Evolutionary conservation across 2,888 invertebrate species (phyloP), one percentile per base, ranked within the genome.

Genomic region (Laspeyria flexula): DNA sequence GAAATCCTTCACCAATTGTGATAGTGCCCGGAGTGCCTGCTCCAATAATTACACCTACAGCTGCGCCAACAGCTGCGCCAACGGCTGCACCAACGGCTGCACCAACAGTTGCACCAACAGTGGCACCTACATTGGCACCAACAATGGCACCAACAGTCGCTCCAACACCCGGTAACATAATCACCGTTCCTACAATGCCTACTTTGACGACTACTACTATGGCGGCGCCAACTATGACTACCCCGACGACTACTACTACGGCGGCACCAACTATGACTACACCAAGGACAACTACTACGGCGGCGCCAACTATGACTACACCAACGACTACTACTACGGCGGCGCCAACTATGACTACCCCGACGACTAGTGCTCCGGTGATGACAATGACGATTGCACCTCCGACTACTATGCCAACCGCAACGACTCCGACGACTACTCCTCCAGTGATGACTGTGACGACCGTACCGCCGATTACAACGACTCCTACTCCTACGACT

Each of bases 41-140:
- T 3, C 88, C 92, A 1, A 92, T 92, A 33, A 60, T 92, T 9
- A 65, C 72, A 25, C 91, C 92, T 0, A 90, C 90, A 3, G 73
- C 85, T n/a, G 68, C 78, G 6, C 54, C 85, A 2, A 74, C 76
- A 0, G 52, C 65, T 0, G 63, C 79, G 0, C 70, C 81, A 0
- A 54, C 78, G 0, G 54, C 70, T 0, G 57, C 70, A 1, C 23
- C 34, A 21, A 16, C 34, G n/a, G n/a, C n/a, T 3, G 1, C 79
- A 6, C 53, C 84, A 0, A 59, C 73, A 0, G 41, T 23, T 4
- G 50, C 60, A 1, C 44, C 65, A 11, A 29, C 65, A 21, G 41
- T 59, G 0, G 31, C 65, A 0, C 35, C 77, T 1, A 69, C 72
- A 0, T 52, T 61, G 1, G 50, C 69, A 0, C 63, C 71, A 1